Base-by-base conservation (phyloP, 1,140 invertebrate species). In the Zophobas atratus region DNA sequence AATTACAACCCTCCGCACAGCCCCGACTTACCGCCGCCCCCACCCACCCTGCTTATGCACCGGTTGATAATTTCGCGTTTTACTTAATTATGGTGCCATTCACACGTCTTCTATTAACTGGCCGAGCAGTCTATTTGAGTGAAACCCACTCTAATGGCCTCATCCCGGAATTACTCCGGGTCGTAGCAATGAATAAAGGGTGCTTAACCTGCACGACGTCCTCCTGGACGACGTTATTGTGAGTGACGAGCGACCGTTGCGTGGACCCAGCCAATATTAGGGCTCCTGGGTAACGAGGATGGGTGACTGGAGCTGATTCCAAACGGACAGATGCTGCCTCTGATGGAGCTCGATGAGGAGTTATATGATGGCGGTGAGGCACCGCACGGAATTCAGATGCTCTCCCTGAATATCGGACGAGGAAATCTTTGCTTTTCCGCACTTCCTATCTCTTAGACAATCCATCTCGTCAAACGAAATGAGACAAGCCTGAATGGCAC, bases 241-340 rank as follows among this genome's bases (percentile, higher is more conserved):
- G 72, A 75, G 39, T 79, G 77, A 79, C 77, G 77, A 79, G 57
- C 53, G 56, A 70, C 73, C 77, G 41, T 73, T 78, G 77, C 77
- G 77, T 78, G 77, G 77, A 75, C 71, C 71, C 53, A 56, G 55
- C 71, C 77, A 63, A 78, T 78, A 78, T 78, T 78, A 74, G 77
- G 43, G 51, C 77, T 63, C 46, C 74, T 57, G 41, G 60, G 70
- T 79, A 79, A 79, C 63, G 73, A 79, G 77, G 77, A 79, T 79
- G 63, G 72, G 77, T 75, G 77, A 75, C 77, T 79, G 51, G 72
- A 79, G 63, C 51, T 75, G 77, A 79, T 75, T 79, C 77, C 73
- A 76, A 79, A 76, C 77, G 77, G 77, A 75, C 77, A 79, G 72
- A 75, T 75, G 63, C 77, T 75, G 72, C 70, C 73, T 70, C 43